These are phyloP conservation scores for Ophraella communa DNA, from an alignment of 2,888 invertebrate genomes.

Conservation along the genomic window DNA sequence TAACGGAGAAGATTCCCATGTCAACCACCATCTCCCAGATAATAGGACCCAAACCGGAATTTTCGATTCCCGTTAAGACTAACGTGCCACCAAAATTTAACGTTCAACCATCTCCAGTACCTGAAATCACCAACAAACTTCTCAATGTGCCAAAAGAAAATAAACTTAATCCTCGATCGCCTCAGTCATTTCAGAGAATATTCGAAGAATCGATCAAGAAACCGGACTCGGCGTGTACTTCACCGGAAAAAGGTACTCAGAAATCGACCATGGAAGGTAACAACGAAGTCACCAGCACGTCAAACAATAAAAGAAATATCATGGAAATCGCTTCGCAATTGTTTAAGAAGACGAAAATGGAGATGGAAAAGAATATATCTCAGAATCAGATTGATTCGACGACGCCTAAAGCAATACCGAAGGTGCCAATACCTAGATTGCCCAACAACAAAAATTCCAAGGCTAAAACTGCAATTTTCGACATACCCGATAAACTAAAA, in stretches of 20 bases:
- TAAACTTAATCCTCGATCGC: slow-evolving; percentile 40
- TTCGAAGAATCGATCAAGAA: slow-evolving; percentile 58
- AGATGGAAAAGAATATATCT: slow-evolving; percentile 41
- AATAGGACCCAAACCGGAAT: slow-evolving; percentile 44
- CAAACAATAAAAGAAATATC: slow-evolving; percentile 49
- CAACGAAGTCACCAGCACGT: slow-evolving; percentile 24
- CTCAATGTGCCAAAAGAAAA: slow-evolving; percentile 38
- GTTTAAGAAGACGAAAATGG: slow-evolving; percentile 53
- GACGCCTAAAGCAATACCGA: slow-evolving; percentile 34
- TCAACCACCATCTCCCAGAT: slow-evolving; percentile 46
- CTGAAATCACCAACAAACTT: slow-evolving; percentile 43
- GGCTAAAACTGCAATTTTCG: slow-evolving; percentile 17
- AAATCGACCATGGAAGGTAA: slow-evolving; percentile 34
- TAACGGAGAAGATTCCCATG: slow-evolving; percentile 47
- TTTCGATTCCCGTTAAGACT: slow-evolving; percentile 42
- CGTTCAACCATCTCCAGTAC: slow-evolving; percentile 44
- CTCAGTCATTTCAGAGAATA: slow-evolving; percentile 58
- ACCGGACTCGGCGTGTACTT: slow-evolving; percentile 24
- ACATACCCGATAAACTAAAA: slow-evolving; percentile 24
- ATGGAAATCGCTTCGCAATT: slow-evolving; percentile 56
- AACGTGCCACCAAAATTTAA: slow-evolving; percentile 37
- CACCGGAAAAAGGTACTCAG: slow-evolving; percentile 29
- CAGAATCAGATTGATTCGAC: slow-evolving; percentile 30
- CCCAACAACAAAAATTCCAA: slow-evolving; percentile 41
- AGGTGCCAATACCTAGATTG: slow-evolving; percentile 52